These are phyloP conservation scores for Danaus chrysippus DNA, from an alignment of 2,888 invertebrate genomes.

Conservation along the genomic window DNA sequence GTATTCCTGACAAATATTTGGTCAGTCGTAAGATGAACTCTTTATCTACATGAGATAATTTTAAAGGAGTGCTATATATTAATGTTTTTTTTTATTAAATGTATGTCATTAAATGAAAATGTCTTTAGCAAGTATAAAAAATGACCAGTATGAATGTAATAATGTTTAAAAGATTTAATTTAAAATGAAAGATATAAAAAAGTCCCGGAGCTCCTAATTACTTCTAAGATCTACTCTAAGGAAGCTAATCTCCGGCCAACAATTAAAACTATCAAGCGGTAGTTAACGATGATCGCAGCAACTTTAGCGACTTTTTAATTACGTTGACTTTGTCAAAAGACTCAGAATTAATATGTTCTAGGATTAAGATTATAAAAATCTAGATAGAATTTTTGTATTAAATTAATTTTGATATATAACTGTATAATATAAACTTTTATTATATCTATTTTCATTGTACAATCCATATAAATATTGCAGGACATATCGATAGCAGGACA, in stretches of 20 bases:
- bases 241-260: slow-evolving; percentile 1
- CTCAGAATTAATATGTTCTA: neutral
- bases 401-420: no score
- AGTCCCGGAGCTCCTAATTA: neutral
- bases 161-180: neutral
- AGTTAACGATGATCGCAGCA: neutral
- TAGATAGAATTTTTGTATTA: no score
- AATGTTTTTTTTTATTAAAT: no score
- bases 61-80: no score
- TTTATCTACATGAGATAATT: no score
- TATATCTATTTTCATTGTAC: slow-evolving; percentile 11
- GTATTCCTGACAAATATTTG: no score
- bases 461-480: slow-evolving; percentile 21
- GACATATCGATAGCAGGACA: slow-evolving; percentile 17
- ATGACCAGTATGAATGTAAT: no score
- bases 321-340: neutral
- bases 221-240: slow-evolving; percentile 4
- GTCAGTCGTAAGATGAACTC: no score
- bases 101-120: no score
- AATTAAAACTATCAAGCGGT: slow-evolving; percentile 5
- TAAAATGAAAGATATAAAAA: neutral
- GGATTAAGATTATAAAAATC: neutral
- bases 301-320: neutral
- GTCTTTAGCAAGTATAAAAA: no score
- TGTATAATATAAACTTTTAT: neutral